A percentile compares a stretch with the other conserved stretches of the same genome.
Evolutionary conservation across 2,888 invertebrate species (phyloP).

Genomic region (Uropetala carovei): DNA sequence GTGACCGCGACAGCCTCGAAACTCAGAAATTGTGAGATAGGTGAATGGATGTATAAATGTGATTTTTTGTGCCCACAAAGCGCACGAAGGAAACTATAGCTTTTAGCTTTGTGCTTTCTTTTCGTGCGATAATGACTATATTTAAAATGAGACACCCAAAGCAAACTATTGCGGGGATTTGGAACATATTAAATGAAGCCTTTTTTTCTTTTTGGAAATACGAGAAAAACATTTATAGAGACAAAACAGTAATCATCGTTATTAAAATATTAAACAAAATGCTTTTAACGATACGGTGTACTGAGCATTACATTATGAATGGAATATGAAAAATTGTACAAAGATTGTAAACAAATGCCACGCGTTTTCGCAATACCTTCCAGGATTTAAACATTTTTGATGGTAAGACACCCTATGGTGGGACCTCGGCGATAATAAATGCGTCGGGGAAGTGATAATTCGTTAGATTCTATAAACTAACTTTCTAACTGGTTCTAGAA

Average conservation of each 20-base stretch:
- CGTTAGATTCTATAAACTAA: slow-evolving; percentile 25
- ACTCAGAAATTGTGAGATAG: neutral
- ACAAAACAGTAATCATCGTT: neutral
- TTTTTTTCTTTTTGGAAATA: neutral
- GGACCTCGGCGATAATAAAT: neutral
- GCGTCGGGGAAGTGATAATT: slow-evolving; percentile 15
- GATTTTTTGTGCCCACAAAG: slow-evolving; percentile 5
- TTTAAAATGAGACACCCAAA: slow-evolving; percentile 3
- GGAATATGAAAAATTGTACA: slow-evolving; percentile 1
- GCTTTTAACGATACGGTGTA: neutral
- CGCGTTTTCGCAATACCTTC: slow-evolving; percentile 16
- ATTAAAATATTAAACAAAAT: neutral
- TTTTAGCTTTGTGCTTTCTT: slow-evolving; percentile 26
- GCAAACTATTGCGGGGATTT: neutral
- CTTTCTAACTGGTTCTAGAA: slow-evolving; percentile 42
- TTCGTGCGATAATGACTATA: neutral
- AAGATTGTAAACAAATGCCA: slow-evolving; percentile 13
- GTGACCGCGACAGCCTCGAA: slow-evolving; percentile 42
- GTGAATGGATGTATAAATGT: neutral
- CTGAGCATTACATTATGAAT: neutral
- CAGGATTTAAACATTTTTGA: slow-evolving; percentile 22
- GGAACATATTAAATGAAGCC: neutral
- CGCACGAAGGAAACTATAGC: slow-evolving; percentile 23
- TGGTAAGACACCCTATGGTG: neutral
- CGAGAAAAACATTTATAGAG: neutral